These are phyloP conservation scores for Megalonaias nervosa DNA, from an alignment of 1,140 invertebrate genomes.

Conservation along the genomic window DNA sequence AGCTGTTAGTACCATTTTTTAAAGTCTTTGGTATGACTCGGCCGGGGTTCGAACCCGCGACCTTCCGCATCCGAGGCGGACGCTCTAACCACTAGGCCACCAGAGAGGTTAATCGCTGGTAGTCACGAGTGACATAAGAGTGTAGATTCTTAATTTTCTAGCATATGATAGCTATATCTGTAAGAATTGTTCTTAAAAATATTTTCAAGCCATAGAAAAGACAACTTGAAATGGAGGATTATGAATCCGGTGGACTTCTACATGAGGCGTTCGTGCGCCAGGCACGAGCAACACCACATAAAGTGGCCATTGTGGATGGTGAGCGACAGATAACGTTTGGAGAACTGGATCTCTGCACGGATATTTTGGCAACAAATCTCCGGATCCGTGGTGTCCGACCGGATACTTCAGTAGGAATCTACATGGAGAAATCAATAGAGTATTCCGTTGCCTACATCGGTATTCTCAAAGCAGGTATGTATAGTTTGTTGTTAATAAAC, in stretches of 20 bases:
- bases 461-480: slow-evolving; percentile 71
- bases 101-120: too few species aligned
- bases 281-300: slow-evolving; percentile 54
- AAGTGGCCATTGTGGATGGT: slow-evolving; percentile 54
- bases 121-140: too few species aligned
- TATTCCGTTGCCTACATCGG: slow-evolving; percentile 72
- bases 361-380: slow-evolving; percentile 53
- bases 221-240: slow-evolving; percentile 38
- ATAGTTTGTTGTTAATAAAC: too few species aligned
- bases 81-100: too few species aligned
- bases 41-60: too few species aligned
- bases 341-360: slow-evolving; percentile 56
- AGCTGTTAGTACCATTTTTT: too few species aligned
- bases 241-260: slow-evolving; percentile 54
- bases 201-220: too few species aligned
- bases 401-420: slow-evolving; percentile 69
- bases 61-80: too few species aligned
- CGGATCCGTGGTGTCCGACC: slow-evolving; percentile 49
- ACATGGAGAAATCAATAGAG: slow-evolving; percentile 70
- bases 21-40: too few species aligned
- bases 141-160: too few species aligned
- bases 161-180: too few species aligned
- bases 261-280: slow-evolving; percentile 64
- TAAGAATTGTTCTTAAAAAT: too few species aligned
- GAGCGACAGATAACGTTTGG: slow-evolving; percentile 53